Percentiles rank a stretch among this genome's conserved stretches.
These are phyloP conservation scores for Calonectris borealis DNA, from an alignment of 2,113 vertebrate genomes.

Conservation along the genomic window DNA sequence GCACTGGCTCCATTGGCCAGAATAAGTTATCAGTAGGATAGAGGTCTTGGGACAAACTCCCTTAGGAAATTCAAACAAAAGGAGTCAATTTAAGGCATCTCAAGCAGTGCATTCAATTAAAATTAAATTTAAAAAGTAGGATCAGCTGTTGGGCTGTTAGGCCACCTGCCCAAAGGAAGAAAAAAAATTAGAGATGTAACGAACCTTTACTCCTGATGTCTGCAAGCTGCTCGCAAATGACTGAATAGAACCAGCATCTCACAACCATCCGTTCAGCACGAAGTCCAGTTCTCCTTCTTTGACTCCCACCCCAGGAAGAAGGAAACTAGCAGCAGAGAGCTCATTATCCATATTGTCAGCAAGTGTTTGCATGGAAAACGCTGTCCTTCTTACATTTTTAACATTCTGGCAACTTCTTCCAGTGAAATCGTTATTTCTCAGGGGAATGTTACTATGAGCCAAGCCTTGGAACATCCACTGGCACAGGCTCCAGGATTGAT, in stretches of 20 bases:
- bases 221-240: conserved; percentile 1
- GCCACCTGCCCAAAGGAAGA: conserved; percentile 54
- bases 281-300: neutral
- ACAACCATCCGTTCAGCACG: neutral
- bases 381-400: conserved; percentile 25
- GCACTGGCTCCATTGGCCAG: conserved; percentile 59
- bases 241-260: neutral
- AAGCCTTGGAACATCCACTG: neutral
- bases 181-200: conserved; percentile 20
- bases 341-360: conserved; percentile 21
- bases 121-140: conserved; percentile 69
- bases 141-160: conserved; percentile 61
- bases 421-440: conserved; percentile 11
- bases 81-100: conserved; percentile 69
- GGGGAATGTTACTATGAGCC: neutral
- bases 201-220: neutral
- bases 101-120: conserved; percentile 73
- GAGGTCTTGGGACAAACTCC: conserved; percentile 71
- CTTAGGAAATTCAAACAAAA: conserved; percentile 73
- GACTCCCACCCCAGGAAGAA: neutral
- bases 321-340: neutral
- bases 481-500: neutral
- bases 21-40: conserved; percentile 79
- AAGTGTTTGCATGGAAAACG: conserved; percentile 20
- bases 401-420: neutral